phyloP scores from a whole-genome alignment of 2,113 vertebrate species.

The Solenodon paradoxus region DNA sequence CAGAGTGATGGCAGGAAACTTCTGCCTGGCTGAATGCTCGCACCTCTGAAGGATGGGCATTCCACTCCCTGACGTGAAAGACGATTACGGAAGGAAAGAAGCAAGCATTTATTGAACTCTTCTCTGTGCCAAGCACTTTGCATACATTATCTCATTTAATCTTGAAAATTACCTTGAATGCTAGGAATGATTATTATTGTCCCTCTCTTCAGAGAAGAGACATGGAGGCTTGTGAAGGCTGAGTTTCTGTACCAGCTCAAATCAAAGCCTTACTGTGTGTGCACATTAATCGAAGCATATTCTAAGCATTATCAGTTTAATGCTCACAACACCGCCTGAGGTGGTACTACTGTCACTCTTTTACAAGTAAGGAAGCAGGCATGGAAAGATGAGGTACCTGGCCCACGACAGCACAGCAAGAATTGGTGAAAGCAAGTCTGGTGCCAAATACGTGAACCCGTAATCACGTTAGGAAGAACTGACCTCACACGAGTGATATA shows the following conservation, averaged over 20 bases:
- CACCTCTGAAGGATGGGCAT: slow-evolving; percentile 8
- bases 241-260: not conserved
- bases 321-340: not conserved
- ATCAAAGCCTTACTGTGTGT: not conserved
- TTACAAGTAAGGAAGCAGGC: not conserved
- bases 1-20: not conserved
- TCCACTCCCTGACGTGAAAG: not conserved
- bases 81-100: slow-evolving; percentile 37
- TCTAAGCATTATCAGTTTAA: not conserved
- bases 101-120: not conserved
- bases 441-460: not conserved
- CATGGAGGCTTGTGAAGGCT: not conserved
- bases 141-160: slow-evolving; percentile 12
- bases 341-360: not conserved
- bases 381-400: too few species aligned
- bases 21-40: not conserved
- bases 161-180: not conserved
- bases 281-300: not conserved
- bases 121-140: slow-evolving; percentile 3
- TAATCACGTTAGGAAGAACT: not conserved
- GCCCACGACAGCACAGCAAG: not conserved
- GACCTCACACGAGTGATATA: not conserved
- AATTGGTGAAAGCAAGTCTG: not conserved
- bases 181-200: not conserved
- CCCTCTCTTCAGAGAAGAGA: not conserved